phyloP scores from a whole-genome alignment of 2,797 vertebrate genomes.

The Anniella stebbinsi region DNA sequence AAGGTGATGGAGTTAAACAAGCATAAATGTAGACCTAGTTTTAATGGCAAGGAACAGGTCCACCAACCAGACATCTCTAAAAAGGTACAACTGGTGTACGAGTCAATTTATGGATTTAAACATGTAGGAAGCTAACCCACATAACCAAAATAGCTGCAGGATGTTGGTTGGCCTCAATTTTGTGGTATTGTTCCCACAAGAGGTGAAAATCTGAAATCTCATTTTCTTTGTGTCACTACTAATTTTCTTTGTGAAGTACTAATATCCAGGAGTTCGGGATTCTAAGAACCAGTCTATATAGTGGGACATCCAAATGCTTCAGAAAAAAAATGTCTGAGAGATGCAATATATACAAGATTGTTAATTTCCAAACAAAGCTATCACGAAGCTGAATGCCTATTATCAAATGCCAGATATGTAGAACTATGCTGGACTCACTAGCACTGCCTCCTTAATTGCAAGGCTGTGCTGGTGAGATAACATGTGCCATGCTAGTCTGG shows the following conservation, averaged over 20 bases:
- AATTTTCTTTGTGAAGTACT: not conserved
- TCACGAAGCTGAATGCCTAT: not conserved
- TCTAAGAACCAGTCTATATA: no score
- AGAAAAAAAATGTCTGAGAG: not conserved
- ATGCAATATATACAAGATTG: not conserved
- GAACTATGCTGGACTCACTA: not conserved
- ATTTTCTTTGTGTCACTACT: not conserved
- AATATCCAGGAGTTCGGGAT: not conserved
- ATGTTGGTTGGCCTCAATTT: not conserved
- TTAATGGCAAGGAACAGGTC: not conserved
- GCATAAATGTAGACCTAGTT: not conserved
- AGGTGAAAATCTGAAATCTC: not conserved
- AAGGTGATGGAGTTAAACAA: slow-evolving; percentile 12
- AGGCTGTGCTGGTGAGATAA: no score
- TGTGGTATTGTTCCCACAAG: not conserved
- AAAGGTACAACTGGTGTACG: not conserved
- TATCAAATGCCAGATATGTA: not conserved
- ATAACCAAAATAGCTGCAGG: not conserved
- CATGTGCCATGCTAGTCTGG: no score
- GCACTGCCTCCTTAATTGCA: not conserved
- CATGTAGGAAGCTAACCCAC: not conserved
- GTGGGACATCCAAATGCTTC: not conserved
- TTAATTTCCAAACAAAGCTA: not conserved
- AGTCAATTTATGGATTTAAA: slow-evolving; percentile 26
- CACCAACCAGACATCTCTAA: not conserved